Base-by-base conservation (phyloP, 1,140 invertebrate genomes). In the Sycophaga agraensis region DNA sequence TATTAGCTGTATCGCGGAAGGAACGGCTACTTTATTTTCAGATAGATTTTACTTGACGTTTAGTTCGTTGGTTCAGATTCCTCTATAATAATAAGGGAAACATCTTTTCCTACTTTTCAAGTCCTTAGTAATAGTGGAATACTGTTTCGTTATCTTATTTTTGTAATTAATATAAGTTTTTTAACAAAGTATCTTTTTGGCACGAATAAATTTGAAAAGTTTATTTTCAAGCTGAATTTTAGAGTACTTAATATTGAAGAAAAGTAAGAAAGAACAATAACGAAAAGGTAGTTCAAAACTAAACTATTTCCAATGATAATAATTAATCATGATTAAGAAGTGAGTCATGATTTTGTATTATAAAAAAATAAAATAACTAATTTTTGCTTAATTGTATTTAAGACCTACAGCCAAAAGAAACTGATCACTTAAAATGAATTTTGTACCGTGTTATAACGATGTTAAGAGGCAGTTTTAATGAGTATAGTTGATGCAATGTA, bases 351-450 rank as follows among this genome's bases (percentile, higher is more conserved):
- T 55, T 50, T 28, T 55, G n/a, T 34, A 12, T 21, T 43, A 31
- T 55, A 21, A 21, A 43, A 22, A 6, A 58, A 55, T 17, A 59
- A 54, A 12, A 57, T 43, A 57, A 31, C 16, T 48, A 43, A 57
- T 28, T 60, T 43, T 31, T 16, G 62, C 35, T 57, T 45, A 17
- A 62, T 35, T 34, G 26, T 43, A 51, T 43, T n/a, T 12, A 35
- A 43, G 7, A 16, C 17, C 17, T 24, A 39, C 31, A 21, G 16
- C 35, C 22, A 16, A 50, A 65, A 26, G 26, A 46, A 65, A 59
- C 43, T 53, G 42, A 26, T 51, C 40, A 37, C 28, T 54, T 66
- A 53, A 50, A n/a, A 61, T 57, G 45, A 67, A 60, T 67, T 67
- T 69, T 69, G 62, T 69, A 69, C 66, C 48, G 49, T 31, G 9